Evolutionary conservation across 2,113 vertebrate species (phyloP).

Genomic region (Syrmaticus mikado): DNA sequence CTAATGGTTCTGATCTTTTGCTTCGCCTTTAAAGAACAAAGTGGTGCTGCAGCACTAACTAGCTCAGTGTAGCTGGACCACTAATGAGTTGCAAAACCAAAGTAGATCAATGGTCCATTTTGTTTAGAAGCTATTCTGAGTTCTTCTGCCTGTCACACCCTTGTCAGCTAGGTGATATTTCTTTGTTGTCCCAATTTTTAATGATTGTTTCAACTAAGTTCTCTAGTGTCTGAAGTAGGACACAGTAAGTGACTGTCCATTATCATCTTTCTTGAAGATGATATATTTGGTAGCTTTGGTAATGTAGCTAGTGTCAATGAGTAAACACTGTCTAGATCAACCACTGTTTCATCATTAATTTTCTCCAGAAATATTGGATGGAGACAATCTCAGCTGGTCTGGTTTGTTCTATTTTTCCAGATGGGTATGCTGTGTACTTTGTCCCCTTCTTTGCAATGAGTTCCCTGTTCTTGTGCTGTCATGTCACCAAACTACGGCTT

Average conservation of each 20-base stretch:
- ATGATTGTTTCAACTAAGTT: constrained; percentile 14
- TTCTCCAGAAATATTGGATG: neutral
- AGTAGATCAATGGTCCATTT: neutral
- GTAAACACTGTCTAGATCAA: constrained; percentile 21
- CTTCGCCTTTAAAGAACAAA: neutral
- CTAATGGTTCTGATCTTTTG: neutral
- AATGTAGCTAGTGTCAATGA: neutral
- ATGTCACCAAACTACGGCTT: neutral
- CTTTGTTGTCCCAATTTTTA: constrained; percentile 8
- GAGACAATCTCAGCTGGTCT: neutral
- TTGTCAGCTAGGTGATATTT: neutral
- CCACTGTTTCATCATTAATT: constrained; percentile 25
- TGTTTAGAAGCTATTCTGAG: neutral
- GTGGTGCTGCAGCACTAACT: neutral
- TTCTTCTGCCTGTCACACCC: neutral
- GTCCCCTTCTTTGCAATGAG: neutral
- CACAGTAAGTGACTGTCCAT: neutral
- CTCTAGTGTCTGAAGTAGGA: neutral
- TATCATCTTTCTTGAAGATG: neutral
- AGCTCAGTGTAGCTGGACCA: neutral
- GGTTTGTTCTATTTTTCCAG: neutral
- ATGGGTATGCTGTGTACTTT: neutral
- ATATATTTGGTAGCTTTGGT: neutral
- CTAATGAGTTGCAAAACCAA: constrained; percentile 16
- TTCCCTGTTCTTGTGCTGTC: neutral